phyloP scores from a whole-genome alignment of 2,797 vertebrate species.

The Helicolenus hilgendorfi region DNA sequence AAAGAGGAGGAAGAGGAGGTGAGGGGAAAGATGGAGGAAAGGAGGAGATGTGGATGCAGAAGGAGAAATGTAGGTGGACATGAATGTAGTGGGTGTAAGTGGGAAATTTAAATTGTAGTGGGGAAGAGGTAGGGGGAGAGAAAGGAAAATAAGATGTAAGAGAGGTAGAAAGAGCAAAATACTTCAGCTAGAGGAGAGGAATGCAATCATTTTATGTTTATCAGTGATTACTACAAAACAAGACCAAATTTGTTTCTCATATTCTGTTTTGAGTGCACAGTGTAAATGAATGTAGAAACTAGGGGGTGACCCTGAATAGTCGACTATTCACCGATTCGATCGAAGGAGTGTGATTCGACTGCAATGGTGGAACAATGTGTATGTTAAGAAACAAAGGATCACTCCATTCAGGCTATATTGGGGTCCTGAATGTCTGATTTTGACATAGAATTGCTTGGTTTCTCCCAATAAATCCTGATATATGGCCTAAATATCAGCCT shows the following conservation, averaged over 20 bases:
- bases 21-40: background rate
- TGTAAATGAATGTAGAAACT: background rate
- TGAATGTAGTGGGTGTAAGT: background rate
- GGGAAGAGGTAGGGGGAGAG: background rate
- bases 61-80: background rate
- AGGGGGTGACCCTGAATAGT: background rate
- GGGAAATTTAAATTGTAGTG: constrained; percentile 5
- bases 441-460: background rate
- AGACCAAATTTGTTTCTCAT: background rate
- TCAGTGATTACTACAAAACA: background rate
- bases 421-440: background rate
- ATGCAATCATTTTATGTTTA: background rate
- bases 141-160: background rate
- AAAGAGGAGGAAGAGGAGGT: background rate
- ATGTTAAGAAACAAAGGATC: background rate
- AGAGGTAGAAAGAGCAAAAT: background rate
- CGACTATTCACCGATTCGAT: background rate
- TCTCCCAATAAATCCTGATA: background rate
- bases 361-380: background rate
- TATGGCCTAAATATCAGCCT: background rate
- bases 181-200: background rate
- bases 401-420: background rate
- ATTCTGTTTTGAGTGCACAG: background rate
- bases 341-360: background rate
- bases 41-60: background rate